These are phyloP conservation scores for Eutrigla gurnardus DNA, from an alignment of 2,797 vertebrate species.

Conservation along the genomic window DNA sequence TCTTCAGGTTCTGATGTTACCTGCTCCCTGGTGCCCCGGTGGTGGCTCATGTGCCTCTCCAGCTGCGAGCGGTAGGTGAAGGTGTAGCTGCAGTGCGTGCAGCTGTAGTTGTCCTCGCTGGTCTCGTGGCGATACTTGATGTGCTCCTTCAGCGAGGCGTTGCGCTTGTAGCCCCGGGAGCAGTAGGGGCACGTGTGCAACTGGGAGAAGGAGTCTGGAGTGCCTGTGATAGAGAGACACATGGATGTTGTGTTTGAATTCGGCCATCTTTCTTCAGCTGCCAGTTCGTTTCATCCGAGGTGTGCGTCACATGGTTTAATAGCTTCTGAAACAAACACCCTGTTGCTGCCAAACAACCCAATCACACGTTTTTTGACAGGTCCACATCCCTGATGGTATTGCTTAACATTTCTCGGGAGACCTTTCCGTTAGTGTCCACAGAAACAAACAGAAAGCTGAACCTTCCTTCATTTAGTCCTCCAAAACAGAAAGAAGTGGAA, in stretches of 20 bases:
- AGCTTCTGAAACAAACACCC: too few species aligned
- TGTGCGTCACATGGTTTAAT: background rate
- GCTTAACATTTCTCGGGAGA: background rate
- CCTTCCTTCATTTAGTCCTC: background rate
- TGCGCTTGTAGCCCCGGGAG: slow-evolving; percentile 97
- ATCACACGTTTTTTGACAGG: background rate
- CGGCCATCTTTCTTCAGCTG: background rate
- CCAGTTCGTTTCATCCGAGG: too few species aligned
- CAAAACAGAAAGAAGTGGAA: background rate
- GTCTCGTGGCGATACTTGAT: slow-evolving; percentile 99
- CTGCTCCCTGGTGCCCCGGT: slow-evolving; percentile 94
- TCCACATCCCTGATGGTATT: background rate
- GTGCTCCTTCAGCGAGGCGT: slow-evolving; percentile 98
- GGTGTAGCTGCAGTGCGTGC: slow-evolving; percentile 98
- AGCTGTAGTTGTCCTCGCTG: slow-evolving; percentile 98
- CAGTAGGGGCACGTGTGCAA: slow-evolving; percentile 98
- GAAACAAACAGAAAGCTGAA: background rate
- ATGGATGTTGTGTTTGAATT: background rate
- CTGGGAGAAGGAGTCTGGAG: slow-evolving; percentile 93
- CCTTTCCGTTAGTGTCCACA: background rate
- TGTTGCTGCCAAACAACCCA: background rate
- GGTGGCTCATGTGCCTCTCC: slow-evolving; percentile 98
- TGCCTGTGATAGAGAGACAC: slow-evolving; percentile 81
- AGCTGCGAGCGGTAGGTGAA: slow-evolving; percentile 98
- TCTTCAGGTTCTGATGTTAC: slow-evolving; percentile 70